These are phyloP conservation scores for Elysia crispata DNA, from an alignment of 2,888 invertebrate genomes.

Conservation along the genomic window DNA sequence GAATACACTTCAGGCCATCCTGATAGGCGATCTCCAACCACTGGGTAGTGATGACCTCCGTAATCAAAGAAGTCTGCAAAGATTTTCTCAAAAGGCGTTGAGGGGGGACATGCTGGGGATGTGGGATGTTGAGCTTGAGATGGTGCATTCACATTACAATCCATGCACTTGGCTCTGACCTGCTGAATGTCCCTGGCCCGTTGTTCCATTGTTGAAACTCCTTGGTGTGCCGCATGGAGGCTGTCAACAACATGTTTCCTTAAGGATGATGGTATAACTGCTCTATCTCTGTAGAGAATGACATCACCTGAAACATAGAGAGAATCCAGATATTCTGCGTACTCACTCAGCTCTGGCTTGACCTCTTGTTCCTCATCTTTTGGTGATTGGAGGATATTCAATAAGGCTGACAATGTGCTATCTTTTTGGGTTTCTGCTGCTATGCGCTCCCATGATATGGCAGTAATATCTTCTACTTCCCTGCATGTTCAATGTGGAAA, in stretches of 20 bases:
- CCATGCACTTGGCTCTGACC: neutral
- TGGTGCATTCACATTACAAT: too few species aligned
- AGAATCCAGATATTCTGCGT: neutral
- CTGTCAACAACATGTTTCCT: neutral
- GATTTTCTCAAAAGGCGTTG: too few species aligned
- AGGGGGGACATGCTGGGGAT: too few species aligned
- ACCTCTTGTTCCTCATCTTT: neutral
- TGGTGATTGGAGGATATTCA: neutral
- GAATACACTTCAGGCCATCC: too few species aligned
- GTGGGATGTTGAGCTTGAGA: too few species aligned
- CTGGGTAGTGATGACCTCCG: too few species aligned
- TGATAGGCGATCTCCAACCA: too few species aligned
- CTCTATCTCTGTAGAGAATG: constrained; percentile 1
- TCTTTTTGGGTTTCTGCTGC: neutral
- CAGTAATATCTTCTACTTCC: neutral
- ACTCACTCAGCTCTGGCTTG: neutral
- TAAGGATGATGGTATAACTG: neutral
- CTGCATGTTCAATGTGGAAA: neutral
- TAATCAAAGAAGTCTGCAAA: too few species aligned
- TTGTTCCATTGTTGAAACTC: neutral
- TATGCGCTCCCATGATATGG: neutral
- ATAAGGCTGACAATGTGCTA: neutral
- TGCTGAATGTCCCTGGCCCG: neutral
- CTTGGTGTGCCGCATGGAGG: neutral
- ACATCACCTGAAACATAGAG: neutral